phyloP scores from a whole-genome alignment of 2,797 vertebrate genomes.

The Sylvia borin region DNA sequence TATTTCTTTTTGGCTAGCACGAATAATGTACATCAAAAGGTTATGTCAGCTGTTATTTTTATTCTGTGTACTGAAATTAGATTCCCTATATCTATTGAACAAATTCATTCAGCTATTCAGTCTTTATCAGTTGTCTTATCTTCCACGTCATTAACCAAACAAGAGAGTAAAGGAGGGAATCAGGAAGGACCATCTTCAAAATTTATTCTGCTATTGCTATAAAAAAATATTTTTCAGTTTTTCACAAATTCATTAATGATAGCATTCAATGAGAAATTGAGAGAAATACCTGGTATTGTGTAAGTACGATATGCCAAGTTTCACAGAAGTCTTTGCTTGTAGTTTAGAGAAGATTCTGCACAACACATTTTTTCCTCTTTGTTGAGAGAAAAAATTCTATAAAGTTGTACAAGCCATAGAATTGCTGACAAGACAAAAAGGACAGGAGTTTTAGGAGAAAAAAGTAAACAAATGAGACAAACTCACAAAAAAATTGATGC shows the following conservation, averaged over 20 bases:
- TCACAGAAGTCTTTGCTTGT: neutral
- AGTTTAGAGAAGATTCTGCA: neutral
- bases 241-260: neutral
- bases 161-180: neutral
- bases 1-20: neutral
- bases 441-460: neutral
- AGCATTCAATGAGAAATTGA: neutral
- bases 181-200: neutral
- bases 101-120: constrained; percentile 9
- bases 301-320: neutral
- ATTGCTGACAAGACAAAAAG: neutral
- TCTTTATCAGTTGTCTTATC: neutral
- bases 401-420: neutral
- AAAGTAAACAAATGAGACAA: neutral
- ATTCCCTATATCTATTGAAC: neutral
- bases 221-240: neutral
- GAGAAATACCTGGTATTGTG: neutral
- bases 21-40: neutral
- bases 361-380: neutral
- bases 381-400: neutral
- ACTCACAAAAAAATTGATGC: neutral
- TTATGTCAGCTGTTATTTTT: constrained; percentile 13
- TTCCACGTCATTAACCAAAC: constrained; percentile 1
- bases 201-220: neutral
- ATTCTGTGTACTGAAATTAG: constrained; percentile 6